Percentiles rank a stretch among this genome's conserved stretches.
Conservation (phyloP, 2,888 invertebrate species). For the Carterocephalus palaemon region DNA sequence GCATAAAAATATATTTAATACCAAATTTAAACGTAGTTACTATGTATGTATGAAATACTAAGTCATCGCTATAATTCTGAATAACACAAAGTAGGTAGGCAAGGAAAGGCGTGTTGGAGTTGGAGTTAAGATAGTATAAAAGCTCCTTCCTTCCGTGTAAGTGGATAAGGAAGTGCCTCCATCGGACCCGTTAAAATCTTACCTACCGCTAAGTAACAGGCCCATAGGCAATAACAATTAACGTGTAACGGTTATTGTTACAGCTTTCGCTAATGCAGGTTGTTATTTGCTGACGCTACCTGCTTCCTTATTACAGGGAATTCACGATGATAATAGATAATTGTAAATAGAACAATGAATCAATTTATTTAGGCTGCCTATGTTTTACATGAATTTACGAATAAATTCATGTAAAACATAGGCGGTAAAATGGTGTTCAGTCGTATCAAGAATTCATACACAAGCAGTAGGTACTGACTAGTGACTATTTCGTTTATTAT, state of each 20-base stretch:
- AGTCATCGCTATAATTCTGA: too few relatives aligned
- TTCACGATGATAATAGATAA: constrained; percentile 26
- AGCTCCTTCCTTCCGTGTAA: constrained; percentile 24
- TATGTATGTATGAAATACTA: too few relatives aligned
- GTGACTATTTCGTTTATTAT: too few relatives aligned
- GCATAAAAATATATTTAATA: too few relatives aligned
- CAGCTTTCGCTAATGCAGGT: constrained; percentile 60
- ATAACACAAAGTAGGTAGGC: not conserved
- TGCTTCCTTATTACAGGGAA: constrained; percentile 34
- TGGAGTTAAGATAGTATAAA: constrained; percentile 29
- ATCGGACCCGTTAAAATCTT: constrained; percentile 35
- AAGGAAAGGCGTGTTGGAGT: constrained; percentile 14
- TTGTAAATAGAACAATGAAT: constrained; percentile 29
- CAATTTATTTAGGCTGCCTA: constrained; percentile 21
- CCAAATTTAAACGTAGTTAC: too few relatives aligned
- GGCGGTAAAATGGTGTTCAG: too few relatives aligned
- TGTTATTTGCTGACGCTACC: constrained; percentile 43
- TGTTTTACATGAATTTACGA: constrained; percentile 4
- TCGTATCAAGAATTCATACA: too few relatives aligned
- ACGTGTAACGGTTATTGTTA: constrained; percentile 62
- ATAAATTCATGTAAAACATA: constrained; percentile 6
- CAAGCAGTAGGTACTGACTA: too few relatives aligned
- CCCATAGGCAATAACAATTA: constrained; percentile 63
- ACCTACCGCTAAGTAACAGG: constrained; percentile 35
- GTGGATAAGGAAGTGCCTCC: constrained; percentile 37